Evolutionary conservation across 2,888 invertebrate species (phyloP).

Genomic region (Trimorus sp.): DNA sequence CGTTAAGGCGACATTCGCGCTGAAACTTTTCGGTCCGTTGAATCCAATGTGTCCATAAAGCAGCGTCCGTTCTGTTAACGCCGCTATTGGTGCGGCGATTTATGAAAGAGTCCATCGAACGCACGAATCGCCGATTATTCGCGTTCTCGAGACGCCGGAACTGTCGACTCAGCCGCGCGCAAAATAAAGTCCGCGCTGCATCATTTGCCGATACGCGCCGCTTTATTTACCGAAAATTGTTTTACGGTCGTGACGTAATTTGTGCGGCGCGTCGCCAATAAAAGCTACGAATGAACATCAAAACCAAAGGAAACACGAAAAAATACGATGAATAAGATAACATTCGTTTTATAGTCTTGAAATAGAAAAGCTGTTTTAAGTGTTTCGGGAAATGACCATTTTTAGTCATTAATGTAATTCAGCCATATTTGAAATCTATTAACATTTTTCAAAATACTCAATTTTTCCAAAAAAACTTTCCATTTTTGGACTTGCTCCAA

Average conservation of each 20-base stretch:
- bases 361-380: too few species aligned
- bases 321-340: too few species aligned
- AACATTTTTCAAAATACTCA: too few species aligned
- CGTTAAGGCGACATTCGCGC: constrained; percentile 63
- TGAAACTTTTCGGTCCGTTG: constrained; percentile 66
- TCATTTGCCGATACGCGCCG: constrained; percentile 46
- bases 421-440: too few species aligned
- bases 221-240: constrained; percentile 51
- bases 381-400: too few species aligned
- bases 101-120: constrained; percentile 61
- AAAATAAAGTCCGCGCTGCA: constrained; percentile 39
- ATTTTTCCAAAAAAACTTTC: too few species aligned
- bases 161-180: constrained; percentile 55
- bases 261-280: constrained; percentile 7
- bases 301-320: background rate
- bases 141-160: constrained; percentile 46
- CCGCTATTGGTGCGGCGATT: constrained; percentile 61
- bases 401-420: too few species aligned
- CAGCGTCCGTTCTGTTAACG: constrained; percentile 64
- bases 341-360: too few species aligned
- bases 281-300: constrained; percentile 16
- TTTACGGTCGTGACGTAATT: constrained; percentile 9
- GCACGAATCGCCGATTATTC: constrained; percentile 54
- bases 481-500: too few species aligned
- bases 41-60: constrained; percentile 66